Percentiles rank a stretch among this genome's conserved stretches.
These are phyloP conservation scores for Volucella inflata DNA, from an alignment of 2,888 invertebrate species.

Conservation along the genomic window DNA sequence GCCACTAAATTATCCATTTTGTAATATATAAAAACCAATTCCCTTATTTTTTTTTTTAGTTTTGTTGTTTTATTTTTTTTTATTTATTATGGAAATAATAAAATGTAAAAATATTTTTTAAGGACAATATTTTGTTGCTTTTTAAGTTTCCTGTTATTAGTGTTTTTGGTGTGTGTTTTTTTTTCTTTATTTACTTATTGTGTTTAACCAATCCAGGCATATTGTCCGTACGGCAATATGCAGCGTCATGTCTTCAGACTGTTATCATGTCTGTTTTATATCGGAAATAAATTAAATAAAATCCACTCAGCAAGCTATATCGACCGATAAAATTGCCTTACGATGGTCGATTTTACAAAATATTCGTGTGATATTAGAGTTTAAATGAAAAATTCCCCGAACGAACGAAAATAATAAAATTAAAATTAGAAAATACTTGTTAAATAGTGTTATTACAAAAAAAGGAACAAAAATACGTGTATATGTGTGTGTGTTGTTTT, in stretches of 20 bases:
- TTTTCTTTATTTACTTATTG: slow-evolving; percentile 7
- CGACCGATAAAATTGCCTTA: slow-evolving; percentile 20
- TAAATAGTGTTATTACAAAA: slow-evolving; percentile 75
- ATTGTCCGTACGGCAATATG: slow-evolving; percentile 10
- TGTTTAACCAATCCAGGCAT: slow-evolving; percentile 39
- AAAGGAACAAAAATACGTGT: slow-evolving; percentile 79
- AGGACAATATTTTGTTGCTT: slow-evolving; percentile 58
- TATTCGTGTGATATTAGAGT: slow-evolving; percentile 18
- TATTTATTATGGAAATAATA: slow-evolving; percentile 70
- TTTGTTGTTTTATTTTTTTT: slow-evolving; percentile 55
- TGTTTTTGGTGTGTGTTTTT: slow-evolving; percentile 8
- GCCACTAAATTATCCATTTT: neutral
- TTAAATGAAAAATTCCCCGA: slow-evolving; percentile 53
- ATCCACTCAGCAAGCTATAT: slow-evolving; percentile 38
- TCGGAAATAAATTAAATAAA: slow-evolving; percentile 35
- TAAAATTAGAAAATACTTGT: slow-evolving; percentile 67
- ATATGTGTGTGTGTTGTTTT: slow-evolving; percentile 68
- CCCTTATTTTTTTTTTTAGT: slow-evolving; percentile 21
- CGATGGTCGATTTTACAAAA: slow-evolving; percentile 31
- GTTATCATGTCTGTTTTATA: slow-evolving; percentile 19
- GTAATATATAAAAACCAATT: neutral
- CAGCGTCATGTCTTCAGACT: neutral
- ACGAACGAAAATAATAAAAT: slow-evolving; percentile 55
- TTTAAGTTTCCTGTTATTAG: slow-evolving; percentile 27
- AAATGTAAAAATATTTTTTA: slow-evolving; percentile 72